Conservation (phyloP, 2,888 invertebrate genomes). For the Cheilosia grossa region DNA sequence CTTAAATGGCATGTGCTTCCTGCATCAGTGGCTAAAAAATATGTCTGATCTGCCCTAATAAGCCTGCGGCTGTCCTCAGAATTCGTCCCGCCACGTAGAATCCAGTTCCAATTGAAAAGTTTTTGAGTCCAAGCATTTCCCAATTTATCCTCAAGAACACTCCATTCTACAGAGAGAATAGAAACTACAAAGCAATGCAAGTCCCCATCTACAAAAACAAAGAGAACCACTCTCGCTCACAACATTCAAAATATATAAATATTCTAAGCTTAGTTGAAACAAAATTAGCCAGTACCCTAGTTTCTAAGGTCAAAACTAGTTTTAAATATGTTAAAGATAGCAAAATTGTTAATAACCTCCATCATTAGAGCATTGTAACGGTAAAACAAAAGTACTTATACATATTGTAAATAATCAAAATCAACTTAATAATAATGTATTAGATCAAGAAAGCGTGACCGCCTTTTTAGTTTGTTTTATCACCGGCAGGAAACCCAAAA, state of each 20-base stretch:
- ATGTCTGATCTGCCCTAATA: no score
- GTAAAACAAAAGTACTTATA: slow-evolving; percentile 31
- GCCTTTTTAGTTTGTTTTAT: slow-evolving; percentile 28
- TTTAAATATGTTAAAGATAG: slow-evolving; percentile 2
- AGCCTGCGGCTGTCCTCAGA: no score
- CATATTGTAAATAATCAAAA: slow-evolving; percentile 58
- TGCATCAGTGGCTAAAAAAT: no score
- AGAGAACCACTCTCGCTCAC: background rate
- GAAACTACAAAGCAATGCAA: no score
- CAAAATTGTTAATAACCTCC: slow-evolving; percentile 16
- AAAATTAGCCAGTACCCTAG: slow-evolving; percentile 4
- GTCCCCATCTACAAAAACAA: background rate
- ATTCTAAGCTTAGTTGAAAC: background rate
- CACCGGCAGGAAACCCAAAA: background rate
- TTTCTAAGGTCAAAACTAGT: slow-evolving; percentile 2
- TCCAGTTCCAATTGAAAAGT: no score
- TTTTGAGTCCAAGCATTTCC: no score
- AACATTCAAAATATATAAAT: background rate
- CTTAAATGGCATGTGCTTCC: no score
- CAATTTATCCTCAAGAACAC: no score
- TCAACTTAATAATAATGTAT: slow-evolving; percentile 43
- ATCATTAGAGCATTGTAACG: slow-evolving; percentile 44
- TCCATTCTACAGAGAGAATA: no score
- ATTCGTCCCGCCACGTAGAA: no score
- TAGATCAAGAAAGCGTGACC: slow-evolving; percentile 25